phyloP scores from a whole-genome alignment of 2,797 vertebrate genomes.

The Lindbergichthys nudifrons region DNA sequence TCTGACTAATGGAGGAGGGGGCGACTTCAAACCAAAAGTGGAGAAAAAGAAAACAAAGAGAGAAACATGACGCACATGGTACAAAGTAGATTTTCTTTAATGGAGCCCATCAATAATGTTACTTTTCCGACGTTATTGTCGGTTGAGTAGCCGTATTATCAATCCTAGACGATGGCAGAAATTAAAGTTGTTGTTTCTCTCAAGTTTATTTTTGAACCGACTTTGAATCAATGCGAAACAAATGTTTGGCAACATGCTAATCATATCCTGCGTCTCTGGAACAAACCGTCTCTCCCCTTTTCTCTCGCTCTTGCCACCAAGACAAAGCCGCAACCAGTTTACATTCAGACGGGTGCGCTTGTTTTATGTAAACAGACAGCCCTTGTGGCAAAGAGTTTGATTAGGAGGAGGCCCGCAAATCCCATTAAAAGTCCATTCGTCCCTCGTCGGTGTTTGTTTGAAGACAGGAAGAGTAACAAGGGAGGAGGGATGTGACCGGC shows the following conservation, averaged over 20 bases:
- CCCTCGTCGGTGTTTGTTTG: slow-evolving; percentile 80
- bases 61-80: slow-evolving; percentile 65
- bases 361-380: slow-evolving; percentile 81
- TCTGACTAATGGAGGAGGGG: slow-evolving; percentile 70
- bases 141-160: slow-evolving; percentile 67
- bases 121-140: slow-evolving; percentile 68
- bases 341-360: slow-evolving; percentile 79
- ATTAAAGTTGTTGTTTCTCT: slow-evolving; percentile 49
- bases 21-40: slow-evolving; percentile 60
- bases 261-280: slow-evolving; percentile 65
- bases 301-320: slow-evolving; percentile 61
- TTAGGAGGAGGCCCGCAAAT: slow-evolving; percentile 85
- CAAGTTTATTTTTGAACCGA: slow-evolving; percentile 59
- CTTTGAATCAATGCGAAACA: slow-evolving; percentile 78
- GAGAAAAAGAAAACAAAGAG: slow-evolving; percentile 66
- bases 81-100: slow-evolving; percentile 76
- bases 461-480: slow-evolving; percentile 73
- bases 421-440: slow-evolving; percentile 86
- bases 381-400: slow-evolving; percentile 82
- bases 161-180: slow-evolving; percentile 69
- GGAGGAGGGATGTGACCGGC: slow-evolving; percentile 63
- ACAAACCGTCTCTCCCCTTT: slow-evolving; percentile 46
- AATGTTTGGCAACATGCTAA: slow-evolving; percentile 80
- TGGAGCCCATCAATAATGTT: slow-evolving; percentile 79
- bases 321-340: slow-evolving; percentile 78